phyloP scores from a whole-genome alignment of 2,797 vertebrate genomes.

The Uromys caudimaculatus region DNA sequence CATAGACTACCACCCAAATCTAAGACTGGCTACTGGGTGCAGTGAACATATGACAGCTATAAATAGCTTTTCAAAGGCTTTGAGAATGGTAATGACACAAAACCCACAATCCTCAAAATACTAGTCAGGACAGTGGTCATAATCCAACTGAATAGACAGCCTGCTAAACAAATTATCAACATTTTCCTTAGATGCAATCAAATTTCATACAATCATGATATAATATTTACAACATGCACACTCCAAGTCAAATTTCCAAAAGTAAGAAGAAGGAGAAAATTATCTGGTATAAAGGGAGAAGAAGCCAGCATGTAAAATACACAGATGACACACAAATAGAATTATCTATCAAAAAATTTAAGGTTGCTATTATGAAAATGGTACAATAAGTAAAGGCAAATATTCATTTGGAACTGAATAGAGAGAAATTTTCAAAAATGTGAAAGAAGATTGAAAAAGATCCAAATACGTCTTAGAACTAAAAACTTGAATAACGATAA shows the following conservation, averaged over 20 bases:
- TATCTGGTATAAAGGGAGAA: not conserved
- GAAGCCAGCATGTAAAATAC: not conserved
- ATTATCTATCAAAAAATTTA: slow-evolving; percentile 20
- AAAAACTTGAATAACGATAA: slow-evolving; percentile 27
- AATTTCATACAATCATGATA: slow-evolving; percentile 3
- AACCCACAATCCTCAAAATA: slow-evolving; percentile 70
- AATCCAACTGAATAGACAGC: slow-evolving; percentile 53
- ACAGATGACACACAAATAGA: not conserved
- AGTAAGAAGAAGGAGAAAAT: slow-evolving; percentile 17
- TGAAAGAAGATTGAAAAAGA: not conserved
- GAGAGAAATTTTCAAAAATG: slow-evolving; percentile 1
- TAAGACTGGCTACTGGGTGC: slow-evolving; percentile 50
- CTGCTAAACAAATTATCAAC: slow-evolving; percentile 63
- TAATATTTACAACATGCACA: slow-evolving; percentile 39
- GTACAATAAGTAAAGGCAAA: slow-evolving; percentile 35
- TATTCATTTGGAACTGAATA: slow-evolving; percentile 39
- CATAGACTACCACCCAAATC: slow-evolving; percentile 29
- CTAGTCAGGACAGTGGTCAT: slow-evolving; percentile 45
- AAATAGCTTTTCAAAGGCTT: slow-evolving; percentile 72
- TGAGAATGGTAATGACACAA: slow-evolving; percentile 71
- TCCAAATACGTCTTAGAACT: slow-evolving; percentile 16
- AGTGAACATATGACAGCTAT: slow-evolving; percentile 23
- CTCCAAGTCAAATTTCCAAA: not conserved
- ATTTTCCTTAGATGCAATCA: slow-evolving; percentile 56
- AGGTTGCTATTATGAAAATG: slow-evolving; percentile 40